phyloP scores from a whole-genome alignment of 2,888 invertebrate species.

The Heliconius cydno region DNA sequence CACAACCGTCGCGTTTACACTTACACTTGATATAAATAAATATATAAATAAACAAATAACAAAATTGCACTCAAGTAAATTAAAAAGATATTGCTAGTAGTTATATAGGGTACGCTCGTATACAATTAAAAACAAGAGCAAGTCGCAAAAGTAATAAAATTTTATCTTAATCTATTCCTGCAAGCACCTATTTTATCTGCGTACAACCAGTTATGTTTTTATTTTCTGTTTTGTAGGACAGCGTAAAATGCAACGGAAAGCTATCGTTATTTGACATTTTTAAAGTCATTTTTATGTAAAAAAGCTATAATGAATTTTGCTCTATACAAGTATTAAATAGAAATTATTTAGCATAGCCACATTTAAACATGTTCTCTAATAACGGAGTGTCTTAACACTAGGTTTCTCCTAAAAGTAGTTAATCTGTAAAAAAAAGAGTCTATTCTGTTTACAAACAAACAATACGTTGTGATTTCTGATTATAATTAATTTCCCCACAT shows the following conservation, averaged over 20 bases:
- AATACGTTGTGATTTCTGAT: not conserved
- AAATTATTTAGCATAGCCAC: too few relatives aligned
- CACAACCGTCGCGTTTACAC: not conserved
- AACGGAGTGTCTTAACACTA: not conserved
- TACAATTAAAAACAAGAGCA: constrained; percentile 11
- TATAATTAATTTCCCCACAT: not conserved
- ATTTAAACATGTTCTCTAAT: too few relatives aligned
- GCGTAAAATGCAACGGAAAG: not conserved
- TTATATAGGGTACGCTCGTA: not conserved
- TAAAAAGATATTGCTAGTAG: not conserved
- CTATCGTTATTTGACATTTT: not conserved
- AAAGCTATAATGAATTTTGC: not conserved
- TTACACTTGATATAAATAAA: not conserved
- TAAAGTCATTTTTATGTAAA: not conserved
- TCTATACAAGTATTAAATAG: too few relatives aligned
- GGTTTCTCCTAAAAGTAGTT: not conserved
- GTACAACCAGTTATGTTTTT: not conserved
- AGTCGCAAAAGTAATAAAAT: not conserved
- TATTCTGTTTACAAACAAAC: too few relatives aligned
- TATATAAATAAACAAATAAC: not conserved
- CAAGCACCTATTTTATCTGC: not conserved
- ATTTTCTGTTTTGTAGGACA: not conserved
- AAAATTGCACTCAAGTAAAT: not conserved
- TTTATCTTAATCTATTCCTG: constrained; percentile 7
- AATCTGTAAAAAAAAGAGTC: too few relatives aligned